Percentiles rank a stretch among this genome's conserved stretches.
These are phyloP conservation scores for Metacarcinus magister DNA, from an alignment of 2,888 invertebrate genomes.

Conservation along the genomic window DNA sequence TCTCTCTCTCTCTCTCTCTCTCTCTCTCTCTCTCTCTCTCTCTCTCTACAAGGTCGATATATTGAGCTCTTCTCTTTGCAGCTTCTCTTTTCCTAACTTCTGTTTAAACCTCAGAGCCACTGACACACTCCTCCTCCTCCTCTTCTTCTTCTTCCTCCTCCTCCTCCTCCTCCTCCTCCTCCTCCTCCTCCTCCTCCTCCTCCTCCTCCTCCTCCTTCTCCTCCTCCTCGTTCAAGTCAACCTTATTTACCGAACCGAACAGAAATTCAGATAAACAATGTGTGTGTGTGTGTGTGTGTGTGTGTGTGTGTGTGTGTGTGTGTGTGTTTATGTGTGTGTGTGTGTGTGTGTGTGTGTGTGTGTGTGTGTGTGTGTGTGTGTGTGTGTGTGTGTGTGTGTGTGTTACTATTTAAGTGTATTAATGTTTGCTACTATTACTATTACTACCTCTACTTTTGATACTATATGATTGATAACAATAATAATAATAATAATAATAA, in stretches of 20 bases:
- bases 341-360: slow-evolving; percentile 28
- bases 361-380: slow-evolving; percentile 18
- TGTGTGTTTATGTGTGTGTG: background rate
- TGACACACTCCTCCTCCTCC: slow-evolving; percentile 1
- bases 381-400: too few relatives aligned
- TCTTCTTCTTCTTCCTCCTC: background rate
- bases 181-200: background rate
- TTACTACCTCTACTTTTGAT: background rate
- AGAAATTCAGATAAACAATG: background rate
- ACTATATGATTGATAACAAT: background rate
- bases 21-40: background rate
- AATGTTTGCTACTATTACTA: background rate
- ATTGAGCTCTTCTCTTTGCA: slow-evolving; percentile 13
- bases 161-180: background rate
- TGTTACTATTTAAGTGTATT: background rate
- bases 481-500: background rate
- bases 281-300: background rate
- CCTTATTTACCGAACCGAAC: background rate
- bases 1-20: slow-evolving; percentile 2
- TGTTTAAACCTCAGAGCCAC: slow-evolving; percentile 13
- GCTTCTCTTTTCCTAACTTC: slow-evolving; percentile 41
- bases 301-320: slow-evolving; percentile 1
- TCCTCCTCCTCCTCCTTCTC: background rate
- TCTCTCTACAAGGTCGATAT: slow-evolving; percentile 12
- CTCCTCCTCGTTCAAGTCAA: slow-evolving; percentile 28